These are phyloP conservation scores for Periplaneta americana DNA, from an alignment of 1,140 invertebrate species.

Conservation along the genomic window DNA sequence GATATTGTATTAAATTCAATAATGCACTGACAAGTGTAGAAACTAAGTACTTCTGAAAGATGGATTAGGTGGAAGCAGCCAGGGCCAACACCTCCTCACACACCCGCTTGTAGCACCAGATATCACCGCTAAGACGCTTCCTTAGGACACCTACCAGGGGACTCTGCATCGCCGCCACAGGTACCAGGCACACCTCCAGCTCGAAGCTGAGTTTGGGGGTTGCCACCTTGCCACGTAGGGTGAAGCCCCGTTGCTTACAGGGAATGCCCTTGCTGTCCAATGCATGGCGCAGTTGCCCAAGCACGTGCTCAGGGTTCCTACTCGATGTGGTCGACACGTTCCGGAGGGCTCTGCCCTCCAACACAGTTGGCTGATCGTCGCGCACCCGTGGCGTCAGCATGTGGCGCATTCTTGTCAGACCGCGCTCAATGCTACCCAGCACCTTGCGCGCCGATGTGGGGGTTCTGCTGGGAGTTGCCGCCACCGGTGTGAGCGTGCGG, in stretches of 20 bases:
- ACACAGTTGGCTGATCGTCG: slow-evolving; percentile 24
- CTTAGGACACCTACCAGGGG: slow-evolving; percentile 61
- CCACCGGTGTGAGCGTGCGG: too few relatives aligned
- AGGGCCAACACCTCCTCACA: slow-evolving; percentile 73
- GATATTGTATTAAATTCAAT: too few relatives aligned
- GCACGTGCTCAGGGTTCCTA: slow-evolving; percentile 56
- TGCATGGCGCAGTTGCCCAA: slow-evolving; percentile 53
- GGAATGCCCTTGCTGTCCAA: slow-evolving; percentile 52
- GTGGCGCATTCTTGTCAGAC: slow-evolving; percentile 57
- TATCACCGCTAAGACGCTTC: slow-evolving; percentile 75
- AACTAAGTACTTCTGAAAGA: too few relatives aligned
- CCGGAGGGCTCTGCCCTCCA: slow-evolving; percentile 56
- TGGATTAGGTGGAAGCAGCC: too few relatives aligned
- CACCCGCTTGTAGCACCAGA: slow-evolving; percentile 81
- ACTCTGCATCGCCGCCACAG: slow-evolving; percentile 26
- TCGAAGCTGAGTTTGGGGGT: slow-evolving; percentile 58
- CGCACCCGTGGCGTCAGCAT: slow-evolving; percentile 48
- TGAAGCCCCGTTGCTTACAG: slow-evolving; percentile 40
- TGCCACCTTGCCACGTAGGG: slow-evolving; percentile 49
- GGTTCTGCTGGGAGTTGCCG: neutral
- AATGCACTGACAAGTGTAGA: too few relatives aligned
- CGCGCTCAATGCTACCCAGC: slow-evolving; percentile 64
- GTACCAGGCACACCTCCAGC: slow-evolving; percentile 69
- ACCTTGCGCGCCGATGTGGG: slow-evolving; percentile 54
- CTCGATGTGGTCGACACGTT: slow-evolving; percentile 68